A percentile compares a stretch with the other conserved stretches of the same genome.
Conservation (phyloP, 2,888 invertebrate genomes). For the Lacanobia oleracea region DNA sequence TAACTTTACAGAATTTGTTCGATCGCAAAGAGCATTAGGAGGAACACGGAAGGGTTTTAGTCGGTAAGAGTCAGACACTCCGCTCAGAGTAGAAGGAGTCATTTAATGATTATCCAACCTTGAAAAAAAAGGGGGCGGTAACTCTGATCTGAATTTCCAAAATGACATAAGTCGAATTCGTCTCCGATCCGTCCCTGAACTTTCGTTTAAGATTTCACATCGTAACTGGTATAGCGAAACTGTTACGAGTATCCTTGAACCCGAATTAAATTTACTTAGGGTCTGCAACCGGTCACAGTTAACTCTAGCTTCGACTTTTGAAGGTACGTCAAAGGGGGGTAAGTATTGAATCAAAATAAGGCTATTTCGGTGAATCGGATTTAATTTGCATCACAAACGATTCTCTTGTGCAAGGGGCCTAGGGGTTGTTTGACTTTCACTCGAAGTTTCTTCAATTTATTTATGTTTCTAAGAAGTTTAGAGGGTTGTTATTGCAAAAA, state of each 20-base stretch:
- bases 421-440: conserved; percentile 39
- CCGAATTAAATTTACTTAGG: conserved; percentile 64
- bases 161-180: background rate
- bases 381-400: conserved; percentile 64
- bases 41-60: too few species aligned
- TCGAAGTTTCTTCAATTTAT: conserved; percentile 35
- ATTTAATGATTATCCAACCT: too few species aligned
- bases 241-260: conserved; percentile 32
- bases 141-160: background rate
- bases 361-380: conserved; percentile 49
- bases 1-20: too few species aligned
- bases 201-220: conserved; percentile 48
- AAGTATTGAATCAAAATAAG: conserved; percentile 52
- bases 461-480: conserved; percentile 21
- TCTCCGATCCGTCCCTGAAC: conserved; percentile 10
- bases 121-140: too few species aligned
- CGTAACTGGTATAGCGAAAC: conserved; percentile 34
- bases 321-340: conserved; percentile 34
- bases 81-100: too few species aligned
- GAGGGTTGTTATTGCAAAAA: background rate
- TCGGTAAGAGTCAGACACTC: too few species aligned
- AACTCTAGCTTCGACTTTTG: conserved; percentile 49
- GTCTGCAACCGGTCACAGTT: conserved; percentile 35
- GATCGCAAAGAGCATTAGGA: too few species aligned
- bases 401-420: conserved; percentile 26